phyloP scores from a whole-genome alignment of 2,113 vertebrate species.

The Gallinago undulata region DNA sequence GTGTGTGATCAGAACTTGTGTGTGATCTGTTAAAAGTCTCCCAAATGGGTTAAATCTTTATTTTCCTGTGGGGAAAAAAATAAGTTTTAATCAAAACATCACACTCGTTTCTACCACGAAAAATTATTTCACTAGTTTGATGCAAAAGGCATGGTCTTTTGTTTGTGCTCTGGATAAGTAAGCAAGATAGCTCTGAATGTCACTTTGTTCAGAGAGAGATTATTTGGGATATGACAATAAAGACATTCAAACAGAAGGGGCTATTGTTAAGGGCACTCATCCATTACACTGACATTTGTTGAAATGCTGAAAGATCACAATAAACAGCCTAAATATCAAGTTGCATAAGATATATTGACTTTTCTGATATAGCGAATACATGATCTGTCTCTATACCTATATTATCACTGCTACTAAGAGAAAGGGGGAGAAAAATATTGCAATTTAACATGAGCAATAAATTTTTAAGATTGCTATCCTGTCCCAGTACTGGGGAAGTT shows the following conservation, averaged over 20 bases:
- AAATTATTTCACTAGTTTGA: not conserved
- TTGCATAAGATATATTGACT: not conserved
- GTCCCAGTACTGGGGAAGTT: not conserved
- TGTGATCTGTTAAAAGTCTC: not conserved
- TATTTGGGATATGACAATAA: not conserved
- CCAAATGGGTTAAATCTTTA: not conserved
- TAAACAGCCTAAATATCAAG: conserved; percentile 8
- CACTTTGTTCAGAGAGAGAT: not conserved
- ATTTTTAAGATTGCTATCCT: not conserved
- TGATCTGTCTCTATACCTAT: not conserved
- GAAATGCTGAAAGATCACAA: conserved; percentile 1
- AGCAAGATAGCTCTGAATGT: not conserved
- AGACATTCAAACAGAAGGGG: not conserved
- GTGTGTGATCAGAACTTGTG: not conserved
- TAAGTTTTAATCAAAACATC: not conserved
- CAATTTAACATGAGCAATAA: not conserved
- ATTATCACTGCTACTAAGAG: not conserved
- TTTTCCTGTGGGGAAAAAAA: not conserved
- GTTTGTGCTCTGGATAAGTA: not conserved
- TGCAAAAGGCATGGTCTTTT: not conserved
- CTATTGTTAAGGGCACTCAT: not conserved
- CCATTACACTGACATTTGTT: not conserved
- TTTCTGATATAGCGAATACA: not conserved
- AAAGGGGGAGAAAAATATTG: not conserved
- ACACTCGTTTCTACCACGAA: not conserved